A percentile compares a stretch with the other conserved stretches of the same genome.
Evolutionary conservation across 2,888 invertebrate genomes (phyloP).

Genomic region (Toxonevra muliebris): DNA sequence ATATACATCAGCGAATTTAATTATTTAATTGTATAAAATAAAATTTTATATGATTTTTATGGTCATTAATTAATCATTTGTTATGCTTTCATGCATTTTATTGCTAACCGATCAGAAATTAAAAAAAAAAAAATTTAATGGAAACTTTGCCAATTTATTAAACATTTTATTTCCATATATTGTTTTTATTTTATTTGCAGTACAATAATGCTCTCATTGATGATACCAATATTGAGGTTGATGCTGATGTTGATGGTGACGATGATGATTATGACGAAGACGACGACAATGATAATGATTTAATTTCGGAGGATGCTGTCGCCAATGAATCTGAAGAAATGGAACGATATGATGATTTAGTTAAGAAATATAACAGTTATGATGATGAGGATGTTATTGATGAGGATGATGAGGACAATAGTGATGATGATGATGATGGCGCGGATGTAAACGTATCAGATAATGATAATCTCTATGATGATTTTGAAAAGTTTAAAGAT

Average conservation of each 20-base stretch:
- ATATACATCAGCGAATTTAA: too few relatives aligned
- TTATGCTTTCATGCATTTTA: too few relatives aligned
- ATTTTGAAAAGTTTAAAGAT: conserved; percentile 52
- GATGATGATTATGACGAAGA: conserved; percentile 40
- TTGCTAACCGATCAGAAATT: not conserved
- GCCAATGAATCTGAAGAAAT: conserved; percentile 17
- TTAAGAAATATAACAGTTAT: conserved; percentile 36
- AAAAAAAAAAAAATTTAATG: not conserved
- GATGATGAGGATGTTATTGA: conserved; percentile 36
- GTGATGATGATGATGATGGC: conserved; percentile 39
- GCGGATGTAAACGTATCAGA: conserved; percentile 43
- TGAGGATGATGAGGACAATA: conserved; percentile 33
- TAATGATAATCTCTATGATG: conserved; percentile 55
- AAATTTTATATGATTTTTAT: too few relatives aligned
- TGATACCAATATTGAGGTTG: conserved; percentile 46
- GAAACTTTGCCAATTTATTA: not conserved
- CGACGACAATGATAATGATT: conserved; percentile 38
- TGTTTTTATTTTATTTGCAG: conserved; percentile 40
- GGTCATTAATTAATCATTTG: too few relatives aligned
- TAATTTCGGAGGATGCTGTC: conserved; percentile 27
- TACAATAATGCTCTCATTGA: conserved; percentile 54
- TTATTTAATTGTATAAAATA: too few relatives aligned
- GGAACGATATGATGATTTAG: conserved; percentile 34
- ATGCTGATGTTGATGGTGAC: conserved; percentile 40
- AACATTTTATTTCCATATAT: not conserved